Base-by-base conservation (phyloP, 2,888 invertebrate species). In the Drosophila rubida region DNA sequence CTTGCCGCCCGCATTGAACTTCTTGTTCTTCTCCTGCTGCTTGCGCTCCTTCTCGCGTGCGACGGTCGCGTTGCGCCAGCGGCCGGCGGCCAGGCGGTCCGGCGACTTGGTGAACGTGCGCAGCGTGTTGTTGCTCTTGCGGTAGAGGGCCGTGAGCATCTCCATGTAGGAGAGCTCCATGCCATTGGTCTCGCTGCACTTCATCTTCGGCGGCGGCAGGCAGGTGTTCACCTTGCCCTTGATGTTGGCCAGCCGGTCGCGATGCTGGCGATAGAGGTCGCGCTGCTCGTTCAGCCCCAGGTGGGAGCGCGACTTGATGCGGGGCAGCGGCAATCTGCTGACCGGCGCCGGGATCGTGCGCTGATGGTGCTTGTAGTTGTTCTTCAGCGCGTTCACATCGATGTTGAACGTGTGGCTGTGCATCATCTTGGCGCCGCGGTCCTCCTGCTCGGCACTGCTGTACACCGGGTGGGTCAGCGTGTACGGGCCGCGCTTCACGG, bases 121-220 rank as follows among this genome's bases (percentile, higher is more conserved):
- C 25, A 73, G 32, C 0, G 69, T 72, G 19, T 71, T 71, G 45
- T 65, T 76, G 58, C 69, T 88, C 45, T 78, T 78, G 48, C 87
- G 72, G 19, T 85, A 87, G 50, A 84, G 87, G 0, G 81, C 55
- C 0, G 76, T 69, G 23, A 90, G 68, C 88, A 90, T 87, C 66
- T 88, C 88, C 68, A 89, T 78, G 27, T 81, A 90, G 4, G 86
- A 74, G 1, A 80, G 48, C 37, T 90, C 81, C 73, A 78, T 81
- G 45, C 59, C 57, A 13, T 77, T 87, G 51, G 73, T 66, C 50
- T 78, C 87, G n/a, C 55, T 57, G 0, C 68, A 1, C 60, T 70
- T 73, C 0, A 60, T 0, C 27, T 74, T 75, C 1, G 60, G 80
- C 5, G 69, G 73, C 2, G 88, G 88, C 19, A 80, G 59, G 11